Conservation (phyloP, 1,140 invertebrate genomes). For the Cotesia vestalis region DNA sequence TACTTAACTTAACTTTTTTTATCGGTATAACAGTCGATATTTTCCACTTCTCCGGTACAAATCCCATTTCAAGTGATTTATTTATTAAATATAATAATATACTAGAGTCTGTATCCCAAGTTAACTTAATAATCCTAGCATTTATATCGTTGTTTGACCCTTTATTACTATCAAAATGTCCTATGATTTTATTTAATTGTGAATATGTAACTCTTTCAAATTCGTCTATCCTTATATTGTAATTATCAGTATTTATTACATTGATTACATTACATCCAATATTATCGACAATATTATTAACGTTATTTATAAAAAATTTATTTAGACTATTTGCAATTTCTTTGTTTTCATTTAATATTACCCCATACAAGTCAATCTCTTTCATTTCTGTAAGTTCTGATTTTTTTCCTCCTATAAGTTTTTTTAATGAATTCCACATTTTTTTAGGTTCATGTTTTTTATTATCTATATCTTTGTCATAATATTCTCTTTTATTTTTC, state of each 20-base stretch:
- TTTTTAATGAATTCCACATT: background rate
- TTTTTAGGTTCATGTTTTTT: background rate
- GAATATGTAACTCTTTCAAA: background rate
- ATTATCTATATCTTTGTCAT: background rate
- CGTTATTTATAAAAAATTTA: background rate
- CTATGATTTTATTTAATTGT: background rate
- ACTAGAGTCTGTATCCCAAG: background rate
- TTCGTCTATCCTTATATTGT: background rate
- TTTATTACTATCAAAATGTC: background rate
- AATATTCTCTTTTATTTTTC: slow-evolving; percentile 6
- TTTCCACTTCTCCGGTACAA: slow-evolving; percentile 37
- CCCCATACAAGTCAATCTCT: too few species aligned
- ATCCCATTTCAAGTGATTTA: slow-evolving; percentile 22
- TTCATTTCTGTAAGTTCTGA: too few species aligned
- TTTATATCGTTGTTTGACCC: background rate
- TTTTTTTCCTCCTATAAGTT: background rate
- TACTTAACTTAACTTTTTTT: slow-evolving; percentile 38
- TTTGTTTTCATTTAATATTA: background rate
- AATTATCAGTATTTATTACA: background rate
- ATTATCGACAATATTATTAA: background rate
- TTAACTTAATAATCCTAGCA: background rate
- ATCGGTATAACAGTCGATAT: slow-evolving; percentile 38
- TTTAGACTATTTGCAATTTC: background rate
- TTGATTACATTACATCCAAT: background rate
- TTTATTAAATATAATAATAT: slow-evolving; percentile 28